Percentiles rank a stretch among this genome's conserved stretches.
Conservation (phyloP, 1,140 invertebrate species). For the Drosophila sechellia region DNA sequence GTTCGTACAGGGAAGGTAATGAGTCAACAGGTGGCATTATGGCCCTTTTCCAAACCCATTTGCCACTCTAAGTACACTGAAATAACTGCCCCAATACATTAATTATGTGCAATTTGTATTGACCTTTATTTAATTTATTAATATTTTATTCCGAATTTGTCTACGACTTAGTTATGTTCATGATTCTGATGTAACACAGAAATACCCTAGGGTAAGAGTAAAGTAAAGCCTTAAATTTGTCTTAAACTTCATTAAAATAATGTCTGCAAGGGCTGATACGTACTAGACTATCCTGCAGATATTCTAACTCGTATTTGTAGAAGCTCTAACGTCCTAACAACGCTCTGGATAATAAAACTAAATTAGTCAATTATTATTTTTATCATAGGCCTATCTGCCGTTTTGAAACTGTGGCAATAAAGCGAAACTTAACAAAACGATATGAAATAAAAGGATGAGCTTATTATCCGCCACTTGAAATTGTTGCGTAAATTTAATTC, state of each 20-base stretch:
- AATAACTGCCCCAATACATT: neutral
- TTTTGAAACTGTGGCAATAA: neutral
- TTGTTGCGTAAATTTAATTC: slow-evolving; percentile 56
- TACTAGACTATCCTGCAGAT: no score
- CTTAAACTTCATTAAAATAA: no score
- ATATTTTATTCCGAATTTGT: no score
- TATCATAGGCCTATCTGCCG: neutral
- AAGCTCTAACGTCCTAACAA: neutral
- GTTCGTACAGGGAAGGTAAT: slow-evolving; percentile 10
- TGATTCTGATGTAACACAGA: no score
- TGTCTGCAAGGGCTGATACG: no score
- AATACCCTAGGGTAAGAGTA: no score
- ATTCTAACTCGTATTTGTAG: neutral
- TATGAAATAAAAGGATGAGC: slow-evolving; percentile 30
- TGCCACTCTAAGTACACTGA: neutral
- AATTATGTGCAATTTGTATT: no score
- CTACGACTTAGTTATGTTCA: no score
- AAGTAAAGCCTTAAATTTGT: no score
- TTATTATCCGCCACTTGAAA: slow-evolving; percentile 29
- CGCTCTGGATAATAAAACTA: neutral
- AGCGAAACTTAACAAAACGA: slow-evolving; percentile 6
- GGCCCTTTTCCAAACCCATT: neutral
- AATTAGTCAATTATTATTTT: neutral
- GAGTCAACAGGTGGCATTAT: slow-evolving; percentile 40
- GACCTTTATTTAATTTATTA: no score